Conservation (phyloP, 2,113 vertebrate species). For the Morphnarchus princeps region DNA sequence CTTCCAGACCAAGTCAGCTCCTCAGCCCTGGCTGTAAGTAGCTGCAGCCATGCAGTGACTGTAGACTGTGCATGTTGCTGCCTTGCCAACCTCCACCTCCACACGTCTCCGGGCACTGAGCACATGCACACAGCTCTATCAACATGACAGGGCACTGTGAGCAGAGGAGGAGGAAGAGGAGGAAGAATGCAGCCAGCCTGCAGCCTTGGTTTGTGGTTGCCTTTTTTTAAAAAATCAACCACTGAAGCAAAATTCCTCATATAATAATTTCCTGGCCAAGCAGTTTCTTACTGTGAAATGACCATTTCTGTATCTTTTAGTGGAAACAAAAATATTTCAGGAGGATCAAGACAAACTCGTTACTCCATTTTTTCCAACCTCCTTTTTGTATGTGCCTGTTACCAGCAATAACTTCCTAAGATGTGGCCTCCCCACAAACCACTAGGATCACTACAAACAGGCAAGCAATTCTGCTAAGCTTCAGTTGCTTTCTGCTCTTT, state of each 20-base stretch:
- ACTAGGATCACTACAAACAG: background rate
- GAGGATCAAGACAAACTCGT: background rate
- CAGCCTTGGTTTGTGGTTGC: background rate
- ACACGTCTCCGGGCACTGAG: background rate
- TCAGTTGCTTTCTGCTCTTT: background rate
- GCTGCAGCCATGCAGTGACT: background rate
- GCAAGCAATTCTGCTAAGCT: background rate
- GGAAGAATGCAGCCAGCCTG: background rate
- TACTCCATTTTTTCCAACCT: constrained; percentile 36
- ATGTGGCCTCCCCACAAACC: constrained; percentile 39
- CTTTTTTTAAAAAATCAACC: background rate
- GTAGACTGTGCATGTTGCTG: background rate
- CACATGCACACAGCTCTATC: background rate
- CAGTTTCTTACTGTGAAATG: background rate
- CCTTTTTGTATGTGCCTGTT: background rate
- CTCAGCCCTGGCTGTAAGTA: background rate
- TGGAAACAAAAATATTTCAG: constrained; percentile 35
- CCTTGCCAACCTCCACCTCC: background rate
- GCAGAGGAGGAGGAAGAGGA: background rate
- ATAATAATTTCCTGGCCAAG: background rate
- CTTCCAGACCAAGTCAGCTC: background rate
- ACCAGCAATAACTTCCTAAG: constrained; percentile 36
- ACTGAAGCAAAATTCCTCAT: background rate
- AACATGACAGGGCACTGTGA: background rate
- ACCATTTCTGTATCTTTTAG: constrained; percentile 14